A percentile compares a stretch with the other conserved stretches of the same genome.
Evolutionary conservation across 2,113 vertebrate species (phyloP).

Genomic region (Amblyornis subalaris): DNA sequence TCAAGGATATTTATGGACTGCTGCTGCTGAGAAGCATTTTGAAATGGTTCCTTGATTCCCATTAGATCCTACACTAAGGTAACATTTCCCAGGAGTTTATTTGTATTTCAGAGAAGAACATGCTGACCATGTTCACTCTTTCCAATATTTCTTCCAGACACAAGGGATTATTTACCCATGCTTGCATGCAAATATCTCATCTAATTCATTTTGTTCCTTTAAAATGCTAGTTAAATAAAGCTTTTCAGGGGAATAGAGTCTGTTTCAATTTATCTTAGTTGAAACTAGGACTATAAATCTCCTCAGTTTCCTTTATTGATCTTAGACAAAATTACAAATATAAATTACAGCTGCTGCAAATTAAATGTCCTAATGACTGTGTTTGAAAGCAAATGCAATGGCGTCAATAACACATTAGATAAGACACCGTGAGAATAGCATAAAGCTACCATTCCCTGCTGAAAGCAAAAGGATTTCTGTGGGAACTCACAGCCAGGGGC

Average conservation of each 20-base stretch:
- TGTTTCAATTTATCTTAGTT: slow-evolving; percentile 53
- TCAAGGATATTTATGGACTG: not conserved
- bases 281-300: slow-evolving; percentile 59
- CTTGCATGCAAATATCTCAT: slow-evolving; percentile 47
- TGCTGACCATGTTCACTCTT: slow-evolving; percentile 16
- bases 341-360: slow-evolving; percentile 66
- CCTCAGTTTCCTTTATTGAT: slow-evolving; percentile 61
- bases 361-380: slow-evolving; percentile 65
- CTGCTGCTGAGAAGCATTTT: not conserved
- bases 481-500: not conserved
- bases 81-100: slow-evolving; percentile 10
- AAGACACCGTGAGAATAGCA: not conserved
- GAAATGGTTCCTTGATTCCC: not conserved
- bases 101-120: slow-evolving; percentile 21
- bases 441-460: not conserved
- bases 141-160: slow-evolving; percentile 43
- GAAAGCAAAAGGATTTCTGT: not conserved
- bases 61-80: not conserved
- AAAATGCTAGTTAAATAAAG: slow-evolving; percentile 53
- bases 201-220: slow-evolving; percentile 52
- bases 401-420: not conserved
- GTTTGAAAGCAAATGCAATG: slow-evolving; percentile 51
- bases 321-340: slow-evolving; percentile 63
- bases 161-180: slow-evolving; percentile 27
- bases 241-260: slow-evolving; percentile 19